Conservation (phyloP, 2,888 invertebrate species). For the Campaea margaritaria region DNA sequence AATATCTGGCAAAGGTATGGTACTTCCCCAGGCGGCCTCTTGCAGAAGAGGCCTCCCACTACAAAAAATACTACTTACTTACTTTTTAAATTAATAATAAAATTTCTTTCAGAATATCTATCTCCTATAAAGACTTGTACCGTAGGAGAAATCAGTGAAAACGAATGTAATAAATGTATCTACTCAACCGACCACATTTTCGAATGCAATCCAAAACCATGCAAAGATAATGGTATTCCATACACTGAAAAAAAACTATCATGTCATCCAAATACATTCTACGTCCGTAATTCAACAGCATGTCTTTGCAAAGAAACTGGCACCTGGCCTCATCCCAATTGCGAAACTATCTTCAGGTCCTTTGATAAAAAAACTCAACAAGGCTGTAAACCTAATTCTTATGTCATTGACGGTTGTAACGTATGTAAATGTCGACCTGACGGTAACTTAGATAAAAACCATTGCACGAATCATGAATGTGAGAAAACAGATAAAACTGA, state of each 20-base stretch:
- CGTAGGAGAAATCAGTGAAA: constrained; percentile 48
- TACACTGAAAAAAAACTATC: constrained; percentile 6
- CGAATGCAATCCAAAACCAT: constrained; percentile 45
- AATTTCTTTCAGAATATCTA: constrained; percentile 40
- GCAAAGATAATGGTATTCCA: constrained; percentile 27
- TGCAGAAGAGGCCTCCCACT: too few relatives aligned
- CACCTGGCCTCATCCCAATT: constrained; percentile 61
- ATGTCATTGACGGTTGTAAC: constrained; percentile 62
- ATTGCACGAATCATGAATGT: constrained; percentile 67
- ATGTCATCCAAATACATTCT: constrained; percentile 58
- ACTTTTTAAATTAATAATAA: background rate
- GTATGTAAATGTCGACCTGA: constrained; percentile 62
- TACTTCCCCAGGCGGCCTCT: too few relatives aligned
- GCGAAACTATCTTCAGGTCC: constrained; percentile 47
- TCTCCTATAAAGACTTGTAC: constrained; percentile 42
- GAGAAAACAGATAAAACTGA: constrained; percentile 21
- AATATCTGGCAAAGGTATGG: too few relatives aligned
- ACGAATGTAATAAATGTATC: constrained; percentile 51
- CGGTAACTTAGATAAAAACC: constrained; percentile 54
- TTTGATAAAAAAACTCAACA: constrained; percentile 34
- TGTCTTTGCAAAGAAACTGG: constrained; percentile 64
- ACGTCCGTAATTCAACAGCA: constrained; percentile 49
- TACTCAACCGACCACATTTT: constrained; percentile 48
- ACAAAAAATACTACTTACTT: too few relatives aligned
- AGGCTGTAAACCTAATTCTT: constrained; percentile 58